Evolutionary conservation across 1,140 invertebrate genomes (phyloP).

Genomic region (Calephelis nemesis): DNA sequence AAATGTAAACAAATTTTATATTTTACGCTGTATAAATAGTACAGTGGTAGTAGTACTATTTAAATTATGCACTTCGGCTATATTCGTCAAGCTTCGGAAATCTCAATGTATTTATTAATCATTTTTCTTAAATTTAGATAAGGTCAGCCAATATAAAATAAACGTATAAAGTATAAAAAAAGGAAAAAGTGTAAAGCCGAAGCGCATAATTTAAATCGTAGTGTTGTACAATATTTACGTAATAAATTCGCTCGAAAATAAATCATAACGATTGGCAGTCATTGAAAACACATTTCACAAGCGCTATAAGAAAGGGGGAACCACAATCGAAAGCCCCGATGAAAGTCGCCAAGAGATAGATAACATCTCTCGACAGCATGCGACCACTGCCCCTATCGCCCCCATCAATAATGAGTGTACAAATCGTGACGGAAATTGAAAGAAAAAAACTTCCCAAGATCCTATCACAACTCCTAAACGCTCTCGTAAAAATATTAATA

Average conservation of each 20-base stretch:
- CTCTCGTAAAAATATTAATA: slow-evolving; percentile 79
- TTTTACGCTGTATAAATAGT: too few species aligned
- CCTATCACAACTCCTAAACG: slow-evolving; percentile 73
- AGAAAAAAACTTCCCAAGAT: slow-evolving; percentile 77
- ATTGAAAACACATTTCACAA: slow-evolving; percentile 67
- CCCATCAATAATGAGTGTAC: slow-evolving; percentile 76
- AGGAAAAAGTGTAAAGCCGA: too few species aligned
- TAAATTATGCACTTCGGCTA: too few species aligned
- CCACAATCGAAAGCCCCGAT: slow-evolving; percentile 64
- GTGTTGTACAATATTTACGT: slow-evolving; percentile 20
- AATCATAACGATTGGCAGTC: slow-evolving; percentile 60
- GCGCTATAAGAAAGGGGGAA: slow-evolving; percentile 51
- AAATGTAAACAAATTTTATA: too few species aligned
- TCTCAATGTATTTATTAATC: too few species aligned
- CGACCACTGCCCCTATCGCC: slow-evolving; percentile 75
- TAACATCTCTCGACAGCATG: slow-evolving; percentile 66
- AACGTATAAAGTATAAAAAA: too few species aligned
- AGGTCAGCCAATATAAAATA: too few species aligned
- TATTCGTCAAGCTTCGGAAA: too few species aligned
- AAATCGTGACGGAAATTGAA: slow-evolving; percentile 79
- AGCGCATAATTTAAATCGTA: too few species aligned
- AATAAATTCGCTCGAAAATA: slow-evolving; percentile 56
- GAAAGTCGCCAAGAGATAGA: slow-evolving; percentile 73
- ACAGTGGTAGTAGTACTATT: too few species aligned
- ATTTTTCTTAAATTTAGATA: too few species aligned